These are phyloP conservation scores for Coranthus polyacanthus DNA, from an alignment of 2,797 vertebrate genomes.

Conservation along the genomic window DNA sequence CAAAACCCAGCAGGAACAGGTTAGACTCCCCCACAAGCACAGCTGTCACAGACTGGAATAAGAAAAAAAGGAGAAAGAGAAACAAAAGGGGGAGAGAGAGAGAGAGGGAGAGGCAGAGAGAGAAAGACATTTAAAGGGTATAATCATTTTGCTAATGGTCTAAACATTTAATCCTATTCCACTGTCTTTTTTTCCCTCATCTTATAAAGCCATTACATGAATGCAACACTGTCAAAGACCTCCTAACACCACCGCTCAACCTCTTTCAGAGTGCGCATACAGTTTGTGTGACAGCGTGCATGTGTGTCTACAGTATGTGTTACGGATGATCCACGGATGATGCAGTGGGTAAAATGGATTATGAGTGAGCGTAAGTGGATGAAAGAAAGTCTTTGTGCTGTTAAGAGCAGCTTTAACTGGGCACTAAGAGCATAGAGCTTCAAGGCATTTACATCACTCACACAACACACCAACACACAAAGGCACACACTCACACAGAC, in stretches of 20 bases:
- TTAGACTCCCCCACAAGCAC: constrained; percentile 59
- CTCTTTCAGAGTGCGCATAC: constrained; percentile 20
- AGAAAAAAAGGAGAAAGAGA: background rate
- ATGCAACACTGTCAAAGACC: constrained; percentile 31
- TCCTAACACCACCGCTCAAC: constrained; percentile 42
- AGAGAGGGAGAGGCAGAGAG: background rate
- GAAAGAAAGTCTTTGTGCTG: constrained; percentile 72
- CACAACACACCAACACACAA: constrained; percentile 30
- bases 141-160: constrained; percentile 24
- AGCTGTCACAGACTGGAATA: constrained; percentile 58
- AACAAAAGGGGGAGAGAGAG: background rate
- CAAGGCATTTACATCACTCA: constrained; percentile 63
- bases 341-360: constrained; percentile 77
- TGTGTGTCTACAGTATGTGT: constrained; percentile 50
- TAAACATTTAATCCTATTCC: constrained; percentile 30
- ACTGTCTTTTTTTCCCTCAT: constrained; percentile 50
- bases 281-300: constrained; percentile 12
- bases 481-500: constrained; percentile 35
- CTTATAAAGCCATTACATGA: constrained; percentile 38
- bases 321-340: constrained; percentile 70
- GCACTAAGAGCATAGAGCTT: constrained; percentile 58
- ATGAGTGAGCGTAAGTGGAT: constrained; percentile 72
- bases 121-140: constrained; percentile 16
- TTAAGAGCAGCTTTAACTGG: constrained; percentile 75
- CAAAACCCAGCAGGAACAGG: constrained; percentile 71